Percentiles rank a stretch among this genome's conserved stretches.
phyloP scores from a whole-genome alignment of 2,113 vertebrate genomes.

The Mohoua ochrocephala region DNA sequence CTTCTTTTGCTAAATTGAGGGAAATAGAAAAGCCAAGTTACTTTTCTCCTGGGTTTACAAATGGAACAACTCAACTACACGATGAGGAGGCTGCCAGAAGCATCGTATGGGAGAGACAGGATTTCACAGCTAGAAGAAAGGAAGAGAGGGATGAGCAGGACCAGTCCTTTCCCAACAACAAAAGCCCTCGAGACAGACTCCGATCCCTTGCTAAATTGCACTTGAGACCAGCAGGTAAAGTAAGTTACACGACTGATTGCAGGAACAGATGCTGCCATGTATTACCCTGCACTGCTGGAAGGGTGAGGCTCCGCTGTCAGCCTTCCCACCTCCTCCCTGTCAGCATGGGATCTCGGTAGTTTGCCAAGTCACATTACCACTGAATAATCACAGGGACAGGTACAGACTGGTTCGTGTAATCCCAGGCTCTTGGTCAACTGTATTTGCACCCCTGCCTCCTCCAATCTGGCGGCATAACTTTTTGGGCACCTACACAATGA shows the following conservation, averaged over 20 bases:
- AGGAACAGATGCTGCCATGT: background rate
- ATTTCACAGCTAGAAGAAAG: background rate
- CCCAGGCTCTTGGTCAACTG: background rate
- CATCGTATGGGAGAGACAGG: background rate
- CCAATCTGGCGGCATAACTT: background rate
- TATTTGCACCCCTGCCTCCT: background rate
- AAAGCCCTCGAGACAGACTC: background rate
- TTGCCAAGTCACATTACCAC: background rate
- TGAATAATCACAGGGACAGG: background rate
- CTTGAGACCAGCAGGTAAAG: background rate
- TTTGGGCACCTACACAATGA: background rate
- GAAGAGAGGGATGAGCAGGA: background rate
- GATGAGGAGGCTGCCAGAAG: background rate
- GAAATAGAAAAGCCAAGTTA: background rate
- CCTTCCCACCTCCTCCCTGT: background rate
- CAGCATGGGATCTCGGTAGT: rapidly evolving
- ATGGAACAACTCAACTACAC: background rate
- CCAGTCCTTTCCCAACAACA: background rate
- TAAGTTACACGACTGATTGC: background rate
- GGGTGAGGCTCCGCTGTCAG: background rate
- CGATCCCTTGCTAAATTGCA: background rate
- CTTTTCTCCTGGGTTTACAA: background rate
- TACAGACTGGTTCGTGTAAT: background rate
- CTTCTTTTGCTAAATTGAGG: background rate
- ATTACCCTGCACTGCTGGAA: background rate